phyloP scores from a whole-genome alignment of 2,888 invertebrate species.

The Chrysodeixis includens region DNA sequence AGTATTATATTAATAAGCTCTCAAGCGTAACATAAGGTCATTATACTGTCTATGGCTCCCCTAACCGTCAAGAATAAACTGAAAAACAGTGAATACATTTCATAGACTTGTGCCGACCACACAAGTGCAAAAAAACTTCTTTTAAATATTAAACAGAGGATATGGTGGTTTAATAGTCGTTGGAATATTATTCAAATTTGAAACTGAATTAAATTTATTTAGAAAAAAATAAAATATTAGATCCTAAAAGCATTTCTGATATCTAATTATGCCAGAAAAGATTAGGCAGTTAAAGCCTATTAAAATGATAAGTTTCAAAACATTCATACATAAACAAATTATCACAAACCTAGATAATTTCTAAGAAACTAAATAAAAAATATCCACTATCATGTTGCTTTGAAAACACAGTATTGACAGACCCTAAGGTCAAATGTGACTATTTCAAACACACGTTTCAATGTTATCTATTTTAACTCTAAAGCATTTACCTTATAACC shows the following conservation, averaged over 20 bases:
- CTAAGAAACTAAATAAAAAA: neutral
- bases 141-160: neutral
- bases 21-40: neutral
- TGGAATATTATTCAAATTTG: neutral
- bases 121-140: neutral
- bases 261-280: neutral
- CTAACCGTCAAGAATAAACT: neutral
- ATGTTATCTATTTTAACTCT: conserved; percentile 37
- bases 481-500: conserved; percentile 14
- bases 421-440: conserved; percentile 27
- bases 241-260: neutral
- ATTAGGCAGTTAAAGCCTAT: neutral
- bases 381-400: neutral
- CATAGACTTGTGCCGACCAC: neutral
- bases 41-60: neutral
- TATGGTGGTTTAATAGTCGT: neutral
- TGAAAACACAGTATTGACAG: neutral
- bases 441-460: conserved; percentile 27
- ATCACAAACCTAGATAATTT: neutral
- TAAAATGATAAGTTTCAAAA: neutral
- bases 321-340: neutral
- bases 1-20: neutral
- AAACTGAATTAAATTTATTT: no score
- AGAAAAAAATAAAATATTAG: neutral
- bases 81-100: neutral